Evolutionary conservation across 2,888 invertebrate species (phyloP).

Genomic region (Lasioglossum oenotherae): DNA sequence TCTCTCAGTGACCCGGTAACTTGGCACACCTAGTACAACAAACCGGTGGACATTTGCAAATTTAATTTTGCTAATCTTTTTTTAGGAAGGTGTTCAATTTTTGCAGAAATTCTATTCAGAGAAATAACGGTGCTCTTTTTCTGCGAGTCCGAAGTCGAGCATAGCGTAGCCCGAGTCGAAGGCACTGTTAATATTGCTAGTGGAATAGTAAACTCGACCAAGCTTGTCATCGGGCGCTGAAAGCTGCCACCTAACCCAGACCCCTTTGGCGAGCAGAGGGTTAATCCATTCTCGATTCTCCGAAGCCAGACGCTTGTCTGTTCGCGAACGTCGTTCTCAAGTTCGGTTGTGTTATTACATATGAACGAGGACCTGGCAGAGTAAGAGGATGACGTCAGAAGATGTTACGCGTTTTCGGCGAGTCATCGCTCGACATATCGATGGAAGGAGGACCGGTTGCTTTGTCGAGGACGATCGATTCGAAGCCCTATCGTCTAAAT

Average conservation of each 20-base stretch:
- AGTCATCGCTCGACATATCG: conserved; percentile 17
- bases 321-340: not conserved
- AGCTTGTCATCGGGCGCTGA: not conserved
- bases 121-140: not conserved
- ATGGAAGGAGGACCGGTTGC: not conserved
- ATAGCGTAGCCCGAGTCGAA: not conserved
- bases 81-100: not conserved
- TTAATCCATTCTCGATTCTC: not conserved
- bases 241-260: not conserved
- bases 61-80: not conserved
- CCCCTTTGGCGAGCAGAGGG: not conserved
- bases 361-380: not conserved
- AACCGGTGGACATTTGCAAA: not conserved
- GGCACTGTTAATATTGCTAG: not conserved
- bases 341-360: conserved; percentile 2
- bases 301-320: not conserved
- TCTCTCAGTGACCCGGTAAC: not conserved
- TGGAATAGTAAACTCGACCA: not conserved
- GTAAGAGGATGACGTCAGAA: conserved; percentile 17
- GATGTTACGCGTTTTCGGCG: conserved; percentile 31
- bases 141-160: not conserved
- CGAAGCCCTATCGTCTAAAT: not conserved
- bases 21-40: not conserved
- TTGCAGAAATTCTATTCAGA: not conserved
- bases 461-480: not conserved